A percentile compares a stretch with the other conserved stretches of the same genome.
Evolutionary conservation across 2,888 invertebrate genomes (phyloP).

Genomic region (Camponotus fellah): DNA sequence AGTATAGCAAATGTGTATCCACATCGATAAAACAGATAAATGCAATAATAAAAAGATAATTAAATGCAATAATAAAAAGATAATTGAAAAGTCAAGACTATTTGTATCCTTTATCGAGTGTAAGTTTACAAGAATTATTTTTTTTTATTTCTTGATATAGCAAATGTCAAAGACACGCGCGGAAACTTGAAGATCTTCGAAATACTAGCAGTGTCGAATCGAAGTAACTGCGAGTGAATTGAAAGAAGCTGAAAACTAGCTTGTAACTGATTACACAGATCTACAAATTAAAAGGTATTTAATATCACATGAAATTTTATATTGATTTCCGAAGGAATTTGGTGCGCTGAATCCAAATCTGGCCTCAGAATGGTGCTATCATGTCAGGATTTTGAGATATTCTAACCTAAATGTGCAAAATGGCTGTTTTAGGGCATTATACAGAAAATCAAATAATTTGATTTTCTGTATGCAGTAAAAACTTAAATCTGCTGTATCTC

Average conservation of each 20-base stretch:
- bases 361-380: too few species aligned
- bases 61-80: background rate
- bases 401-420: too few species aligned
- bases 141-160: background rate
- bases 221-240: background rate
- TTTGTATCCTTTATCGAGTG: background rate
- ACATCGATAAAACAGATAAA: background rate
- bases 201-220: background rate
- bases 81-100: background rate
- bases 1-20: background rate
- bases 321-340: too few species aligned
- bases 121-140: background rate
- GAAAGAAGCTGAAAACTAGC: background rate
- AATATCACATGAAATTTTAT: too few species aligned
- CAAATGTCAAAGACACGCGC: background rate
- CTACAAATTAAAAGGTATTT: too few species aligned
- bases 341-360: too few species aligned
- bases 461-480: too few species aligned
- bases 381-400: too few species aligned
- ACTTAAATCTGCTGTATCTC: too few species aligned
- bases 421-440: too few species aligned
- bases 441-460: too few species aligned
- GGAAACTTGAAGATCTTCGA: background rate
- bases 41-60: too few species aligned
- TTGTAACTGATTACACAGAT: background rate